Evolutionary conservation across 2,113 vertebrate species (phyloP).

Genomic region (Pomatostomus ruficeps): DNA sequence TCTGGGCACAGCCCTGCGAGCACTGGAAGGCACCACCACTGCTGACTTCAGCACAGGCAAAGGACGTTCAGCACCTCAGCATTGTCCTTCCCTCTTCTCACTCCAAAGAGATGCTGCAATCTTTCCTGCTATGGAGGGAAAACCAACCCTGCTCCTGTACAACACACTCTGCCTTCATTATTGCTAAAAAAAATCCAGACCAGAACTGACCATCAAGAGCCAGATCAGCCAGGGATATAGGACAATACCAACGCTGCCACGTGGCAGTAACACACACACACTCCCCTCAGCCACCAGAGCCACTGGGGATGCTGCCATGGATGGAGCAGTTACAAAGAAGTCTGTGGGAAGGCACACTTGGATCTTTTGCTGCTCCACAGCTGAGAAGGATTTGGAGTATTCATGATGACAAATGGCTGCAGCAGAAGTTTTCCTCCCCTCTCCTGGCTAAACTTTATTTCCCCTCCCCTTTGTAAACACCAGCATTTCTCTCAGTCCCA

Average conservation of each 20-base stretch:
- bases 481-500: not conserved
- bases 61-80: not conserved
- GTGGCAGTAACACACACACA: not conserved
- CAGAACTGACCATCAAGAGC: not conserved
- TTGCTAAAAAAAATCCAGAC: not conserved
- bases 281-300: not conserved
- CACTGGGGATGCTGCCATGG: not conserved
- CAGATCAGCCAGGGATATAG: not conserved
- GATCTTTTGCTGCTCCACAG: not conserved
- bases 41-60: not conserved
- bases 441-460: not conserved
- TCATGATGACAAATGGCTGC: not conserved
- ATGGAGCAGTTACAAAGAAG: not conserved
- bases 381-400: not conserved
- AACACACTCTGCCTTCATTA: not conserved
- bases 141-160: not conserved
- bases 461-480: not conserved
- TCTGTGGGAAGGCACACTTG: not conserved
- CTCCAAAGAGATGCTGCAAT: not conserved
- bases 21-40: accelerated
- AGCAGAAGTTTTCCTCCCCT: not conserved
- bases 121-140: not conserved
- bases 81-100: not conserved
- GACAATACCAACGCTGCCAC: not conserved
- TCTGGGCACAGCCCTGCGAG: not conserved